Base-by-base conservation (phyloP, 1,140 invertebrate species). In the Adoxophyes honmai region DNA sequence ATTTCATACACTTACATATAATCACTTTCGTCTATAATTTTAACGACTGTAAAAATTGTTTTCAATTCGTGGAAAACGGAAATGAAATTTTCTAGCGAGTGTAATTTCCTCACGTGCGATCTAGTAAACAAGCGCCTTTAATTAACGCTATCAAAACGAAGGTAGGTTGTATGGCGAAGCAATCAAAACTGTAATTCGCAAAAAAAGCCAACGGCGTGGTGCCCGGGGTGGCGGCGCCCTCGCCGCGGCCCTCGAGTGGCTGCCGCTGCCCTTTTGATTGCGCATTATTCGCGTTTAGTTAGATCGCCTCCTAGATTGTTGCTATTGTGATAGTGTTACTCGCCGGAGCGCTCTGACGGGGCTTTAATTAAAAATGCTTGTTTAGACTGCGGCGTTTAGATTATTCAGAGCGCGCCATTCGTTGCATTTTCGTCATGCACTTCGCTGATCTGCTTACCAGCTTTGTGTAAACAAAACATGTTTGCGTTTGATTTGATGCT, bases 221-320 rank as follows among this genome's bases (percentile, higher is more conserved):
- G 54, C 21, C 58, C 39, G 59, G 37, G 34, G 53, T 18, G 57
- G 57, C 14, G 36, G 9, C 37, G 14, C 42, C 42, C 67, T 72
- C 70, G 60, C 57, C 55, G 64, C 52, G 62, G 66, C 68, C 64
- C 70, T 63, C 55, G 44, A 66, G 72, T 67, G 69, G 70, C 76
- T 71, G 69, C 66, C 69, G 68, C 74, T 85, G 83, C 86, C 83
- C 83, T 86, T 88, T 86, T 88, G 81, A 86, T 88, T 86, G 81
- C 76, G 73, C 79, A 86, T 86, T 86, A 88, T 83, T 84, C 72
- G 81, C 74, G 70, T 88, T 84, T 86, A 84, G 80, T 86, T 86
- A 86, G 85, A 88, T 86, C 83, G 81, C 72, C 81, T 84, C 77
- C 81, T 84, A 88, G 83, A 88, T 88, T 88, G 81, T 79, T 84